Percentiles rank a stretch among this genome's conserved stretches.
phyloP scores from a whole-genome alignment of 2,888 invertebrate species.

The Diogma glabrata region DNA sequence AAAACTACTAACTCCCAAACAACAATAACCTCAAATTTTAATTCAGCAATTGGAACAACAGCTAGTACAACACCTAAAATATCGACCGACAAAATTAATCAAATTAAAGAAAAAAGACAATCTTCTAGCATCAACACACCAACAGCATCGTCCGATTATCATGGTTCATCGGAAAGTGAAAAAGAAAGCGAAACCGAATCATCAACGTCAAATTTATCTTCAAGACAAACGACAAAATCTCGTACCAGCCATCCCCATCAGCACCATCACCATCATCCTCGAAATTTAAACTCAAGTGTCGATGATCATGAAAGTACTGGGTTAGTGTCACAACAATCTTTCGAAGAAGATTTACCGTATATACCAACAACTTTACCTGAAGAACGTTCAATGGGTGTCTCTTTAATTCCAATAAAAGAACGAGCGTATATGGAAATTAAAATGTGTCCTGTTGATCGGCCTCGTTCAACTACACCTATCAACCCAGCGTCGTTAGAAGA shows the following conservation, averaged over 20 bases:
- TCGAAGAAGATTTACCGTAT: slow-evolving; percentile 77
- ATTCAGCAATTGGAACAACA: not conserved
- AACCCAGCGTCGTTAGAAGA: slow-evolving; percentile 60
- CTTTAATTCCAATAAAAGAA: slow-evolving; percentile 69
- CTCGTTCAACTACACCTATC: slow-evolving; percentile 61
- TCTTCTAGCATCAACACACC: too few relatives aligned
- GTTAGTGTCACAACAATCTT: slow-evolving; percentile 69
- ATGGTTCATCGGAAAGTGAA: slow-evolving; percentile 59
- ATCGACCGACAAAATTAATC: too few relatives aligned
- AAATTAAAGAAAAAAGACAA: too few relatives aligned
- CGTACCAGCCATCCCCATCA: slow-evolving; percentile 22
- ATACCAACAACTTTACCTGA: slow-evolving; percentile 81
- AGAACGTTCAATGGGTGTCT: slow-evolving; percentile 69
- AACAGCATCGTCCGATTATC: slow-evolving; percentile 35
- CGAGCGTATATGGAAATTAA: slow-evolving; percentile 48
- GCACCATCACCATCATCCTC: not conserved
- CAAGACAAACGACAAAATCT: slow-evolving; percentile 1
- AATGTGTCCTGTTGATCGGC: slow-evolving; percentile 61
- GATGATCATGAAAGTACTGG: slow-evolving; percentile 61
- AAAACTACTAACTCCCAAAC: too few relatives aligned
- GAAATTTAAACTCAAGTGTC: slow-evolving; percentile 24
- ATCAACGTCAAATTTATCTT: not conserved
- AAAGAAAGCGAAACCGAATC: slow-evolving; percentile 34
- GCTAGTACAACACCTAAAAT: too few relatives aligned
- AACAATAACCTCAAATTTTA: too few relatives aligned